phyloP scores from a whole-genome alignment of 2,797 vertebrate genomes.

The Molothrus ater region DNA sequence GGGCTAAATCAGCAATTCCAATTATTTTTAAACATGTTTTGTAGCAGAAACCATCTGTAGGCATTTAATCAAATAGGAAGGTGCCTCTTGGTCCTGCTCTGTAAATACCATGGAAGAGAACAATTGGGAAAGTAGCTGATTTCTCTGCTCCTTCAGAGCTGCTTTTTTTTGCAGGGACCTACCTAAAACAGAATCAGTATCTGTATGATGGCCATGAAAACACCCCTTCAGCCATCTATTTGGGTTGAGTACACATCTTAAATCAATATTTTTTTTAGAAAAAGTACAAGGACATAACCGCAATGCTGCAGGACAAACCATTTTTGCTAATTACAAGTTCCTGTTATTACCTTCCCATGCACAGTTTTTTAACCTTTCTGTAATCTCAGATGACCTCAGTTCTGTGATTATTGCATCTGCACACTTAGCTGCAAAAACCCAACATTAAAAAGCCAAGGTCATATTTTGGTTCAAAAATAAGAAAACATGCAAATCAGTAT shows the following conservation, averaged over 20 bases:
- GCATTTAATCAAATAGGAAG: neutral
- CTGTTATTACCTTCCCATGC: neutral
- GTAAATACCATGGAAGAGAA: neutral
- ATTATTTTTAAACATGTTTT: slow-evolving; percentile 1
- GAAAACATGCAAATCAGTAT: neutral
- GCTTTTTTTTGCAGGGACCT: neutral
- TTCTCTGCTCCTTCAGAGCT: neutral
- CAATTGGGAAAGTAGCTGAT: neutral
- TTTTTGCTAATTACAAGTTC: neutral
- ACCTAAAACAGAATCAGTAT: neutral
- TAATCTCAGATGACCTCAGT: neutral
- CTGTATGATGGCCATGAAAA: neutral
- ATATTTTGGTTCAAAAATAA: neutral
- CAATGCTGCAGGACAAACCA: neutral
- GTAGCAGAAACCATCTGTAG: neutral
- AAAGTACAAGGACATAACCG: neutral
- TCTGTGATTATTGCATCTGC: neutral
- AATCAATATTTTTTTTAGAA: neutral
- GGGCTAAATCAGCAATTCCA: neutral
- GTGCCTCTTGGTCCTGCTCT: neutral
- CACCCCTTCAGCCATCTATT: neutral
- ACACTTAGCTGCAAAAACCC: neutral
- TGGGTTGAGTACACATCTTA: neutral
- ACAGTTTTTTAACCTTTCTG: neutral
- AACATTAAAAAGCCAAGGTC: neutral